A percentile compares a stretch with the other conserved stretches of the same genome.
phyloP scores from a whole-genome alignment of 2,888 invertebrate genomes.

The Meandrusa payeni region DNA sequence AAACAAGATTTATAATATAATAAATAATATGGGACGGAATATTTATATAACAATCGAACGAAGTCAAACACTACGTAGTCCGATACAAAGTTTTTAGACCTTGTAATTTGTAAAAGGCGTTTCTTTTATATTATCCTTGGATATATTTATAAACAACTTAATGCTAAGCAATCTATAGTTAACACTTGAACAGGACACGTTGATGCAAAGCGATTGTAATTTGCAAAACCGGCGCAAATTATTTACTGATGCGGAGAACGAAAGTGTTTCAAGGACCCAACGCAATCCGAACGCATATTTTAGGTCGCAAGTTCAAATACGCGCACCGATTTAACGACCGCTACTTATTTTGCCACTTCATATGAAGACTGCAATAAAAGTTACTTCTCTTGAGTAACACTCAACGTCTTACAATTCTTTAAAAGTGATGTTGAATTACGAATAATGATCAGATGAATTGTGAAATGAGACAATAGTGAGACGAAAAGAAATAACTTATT shows the following conservation, averaged over 20 bases:
- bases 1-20: too few species aligned
- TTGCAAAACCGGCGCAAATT: conserved; percentile 42
- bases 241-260: conserved; percentile 35
- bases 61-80: too few species aligned
- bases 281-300: conserved; percentile 41
- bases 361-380: neutral
- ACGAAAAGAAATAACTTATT: too few species aligned
- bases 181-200: conserved; percentile 26
- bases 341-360: neutral
- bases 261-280: conserved; percentile 67
- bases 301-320: conserved; percentile 51
- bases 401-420: too few species aligned
- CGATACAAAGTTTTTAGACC: neutral
- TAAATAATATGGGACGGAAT: too few species aligned
- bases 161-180: conserved; percentile 13
- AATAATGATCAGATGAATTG: too few species aligned
- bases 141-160: neutral
- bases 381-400: too few species aligned
- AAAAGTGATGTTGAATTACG: too few species aligned
- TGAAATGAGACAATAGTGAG: too few species aligned
- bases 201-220: conserved; percentile 14
- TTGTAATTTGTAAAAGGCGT: neutral
- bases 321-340: conserved; percentile 31
- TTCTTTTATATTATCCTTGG: conserved; percentile 2
- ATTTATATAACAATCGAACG: too few species aligned